These are phyloP conservation scores for Spatulosminthurus flaviceps DNA, from an alignment of 2,888 invertebrate genomes.

Conservation along the genomic window DNA sequence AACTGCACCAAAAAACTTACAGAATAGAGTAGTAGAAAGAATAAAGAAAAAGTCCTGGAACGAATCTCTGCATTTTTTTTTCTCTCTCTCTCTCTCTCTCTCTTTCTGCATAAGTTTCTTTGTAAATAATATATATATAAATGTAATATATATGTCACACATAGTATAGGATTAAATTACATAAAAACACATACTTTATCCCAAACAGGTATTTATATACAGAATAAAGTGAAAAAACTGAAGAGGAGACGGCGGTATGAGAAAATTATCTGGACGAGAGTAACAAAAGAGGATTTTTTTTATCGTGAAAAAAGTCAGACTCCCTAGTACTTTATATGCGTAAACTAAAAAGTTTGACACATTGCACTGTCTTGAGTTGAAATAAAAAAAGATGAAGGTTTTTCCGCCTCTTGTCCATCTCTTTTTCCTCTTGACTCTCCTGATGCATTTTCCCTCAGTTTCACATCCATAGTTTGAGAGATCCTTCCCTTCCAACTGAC, in stretches of 20 bases:
- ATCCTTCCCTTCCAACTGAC: conserved; percentile 30
- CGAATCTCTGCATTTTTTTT: too few species aligned
- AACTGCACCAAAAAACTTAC: not conserved
- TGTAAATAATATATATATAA: too few species aligned
- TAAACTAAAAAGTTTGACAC: conserved; percentile 46
- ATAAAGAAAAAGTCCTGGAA: too few species aligned
- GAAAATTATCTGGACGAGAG: not conserved
- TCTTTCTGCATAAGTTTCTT: too few species aligned
- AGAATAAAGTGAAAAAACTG: too few species aligned
- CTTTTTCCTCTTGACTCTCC: not conserved
- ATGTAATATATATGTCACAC: too few species aligned
- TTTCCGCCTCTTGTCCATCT: conserved; percentile 1
- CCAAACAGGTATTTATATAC: too few species aligned
- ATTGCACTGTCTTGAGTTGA: conserved; percentile 25
- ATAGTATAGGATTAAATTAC: too few species aligned
- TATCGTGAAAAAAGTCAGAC: not conserved
- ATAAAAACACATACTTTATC: too few species aligned
- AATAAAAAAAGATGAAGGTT: conserved; percentile 18
- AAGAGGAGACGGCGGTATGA: not conserved
- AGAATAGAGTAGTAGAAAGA: too few species aligned
- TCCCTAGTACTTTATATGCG: conserved; percentile 37
- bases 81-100: too few species aligned
- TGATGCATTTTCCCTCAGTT: not conserved
- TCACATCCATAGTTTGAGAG: not conserved
- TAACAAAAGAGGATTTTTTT: not conserved